Base-by-base conservation (phyloP, 2,113 vertebrate species). In the Odontophorus gujanensis region DNA sequence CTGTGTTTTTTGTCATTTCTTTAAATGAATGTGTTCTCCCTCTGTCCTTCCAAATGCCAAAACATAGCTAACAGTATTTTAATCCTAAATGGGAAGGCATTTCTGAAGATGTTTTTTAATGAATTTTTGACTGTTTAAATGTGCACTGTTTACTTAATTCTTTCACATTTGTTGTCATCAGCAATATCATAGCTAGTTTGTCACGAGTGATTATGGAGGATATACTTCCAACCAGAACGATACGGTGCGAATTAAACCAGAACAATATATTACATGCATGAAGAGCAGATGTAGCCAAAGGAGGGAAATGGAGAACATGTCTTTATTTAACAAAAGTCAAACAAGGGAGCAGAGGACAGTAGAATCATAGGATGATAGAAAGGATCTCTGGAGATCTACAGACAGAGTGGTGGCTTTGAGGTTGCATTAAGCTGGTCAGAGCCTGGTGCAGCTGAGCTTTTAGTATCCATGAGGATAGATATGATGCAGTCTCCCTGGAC, bases 1-100 rank as follows among this genome's bases (percentile, higher is more conserved):
- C 72, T 93, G 68, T 80, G 85, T 22, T 95, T 96, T 92, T 90
- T 81, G 57, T 92, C 1, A 71, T 91, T 87, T 83, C 76, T 88
- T 75, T 59, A 81, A 90, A 87, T 74, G 67, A 89, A 59, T 87
- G 66, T 92, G 72, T 93, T 91, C 85, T 65, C n/a, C 72, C 42
- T 87, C 36, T 45, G 76, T 68, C 61, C 48, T 81, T 62, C 66
- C 83, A 85, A 87, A 87, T 85, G 87, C 47, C 59, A 59, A 83
- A 90, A 83, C 24, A 43, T 62, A 75, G 57, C 68, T 85, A 78
- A 51, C n/a, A 17, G 26, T 77, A 68, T 89, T 95, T 90, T 90
- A 42, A 62, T 93, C 25, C n/a, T 96, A 62, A 85, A 72, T 51
- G 28, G 12, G 13, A 72, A 78, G 17, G 30, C 4, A 2, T 91